Evolutionary conservation across 2,113 vertebrate species (phyloP), one percentile per base, ranked within the genome.

Genomic region (Columba janthina): DNA sequence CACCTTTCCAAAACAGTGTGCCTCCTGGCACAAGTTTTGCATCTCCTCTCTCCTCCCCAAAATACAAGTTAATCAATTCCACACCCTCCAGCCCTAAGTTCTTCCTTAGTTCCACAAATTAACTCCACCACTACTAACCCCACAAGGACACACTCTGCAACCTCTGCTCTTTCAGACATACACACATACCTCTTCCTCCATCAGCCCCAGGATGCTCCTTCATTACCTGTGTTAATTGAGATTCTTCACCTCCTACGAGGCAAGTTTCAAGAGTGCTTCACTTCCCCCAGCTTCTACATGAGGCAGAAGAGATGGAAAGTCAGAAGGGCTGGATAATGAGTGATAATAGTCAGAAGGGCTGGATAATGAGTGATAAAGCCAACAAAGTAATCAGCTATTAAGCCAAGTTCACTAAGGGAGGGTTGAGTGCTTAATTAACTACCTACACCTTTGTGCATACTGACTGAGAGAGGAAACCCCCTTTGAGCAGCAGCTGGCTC

Each of bases 111-210:
- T 25, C 19, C 11, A 77, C 14, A 54, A 26, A 67, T 77, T n/a
- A 73, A n/a, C 40, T 62, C 21, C n/a, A 76, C 15, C 18, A 31
- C 1, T 17, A 36, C 3, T 44, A 81, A 11, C 3, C 28, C 9
- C 34, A 48, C 12, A 14, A 34, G 10, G 87, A n/a, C 3, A 5
- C n/a, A 19, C 29, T 24, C 28, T 12, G 8, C 26, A 79, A 21
- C 11, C 42, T 66, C 57, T 53, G 29, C 32, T 64, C 11, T 57
- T 64, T 14, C 32, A 64, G 8, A 16, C 16, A 31, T 4, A 17
- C 57, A 54, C 14, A 15, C 3, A 0, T 4, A 25, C 0, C 36
- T 44, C 46, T 34, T 60, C 15, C 4, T 18, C 11, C 11, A 18
- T 1, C 15, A 13, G 19, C 9, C 46, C 21, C 34, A 65, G 32